Conservation (phyloP, 2,888 invertebrate species). For the Macaria notata region DNA sequence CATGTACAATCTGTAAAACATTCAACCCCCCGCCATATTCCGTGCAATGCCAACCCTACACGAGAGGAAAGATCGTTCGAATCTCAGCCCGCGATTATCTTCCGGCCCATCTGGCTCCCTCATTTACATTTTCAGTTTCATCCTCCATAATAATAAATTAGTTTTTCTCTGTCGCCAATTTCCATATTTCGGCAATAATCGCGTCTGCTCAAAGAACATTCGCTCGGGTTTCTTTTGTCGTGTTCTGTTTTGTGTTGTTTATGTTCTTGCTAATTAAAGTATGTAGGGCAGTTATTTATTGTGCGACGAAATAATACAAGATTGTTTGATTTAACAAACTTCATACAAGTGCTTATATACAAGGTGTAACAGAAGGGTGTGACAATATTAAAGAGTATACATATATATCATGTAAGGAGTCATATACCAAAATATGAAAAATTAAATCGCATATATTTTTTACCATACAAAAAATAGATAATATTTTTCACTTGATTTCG, state of each 20-base stretch:
- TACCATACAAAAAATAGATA: too few relatives aligned
- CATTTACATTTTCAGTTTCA: slow-evolving; percentile 36
- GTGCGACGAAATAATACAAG: too few relatives aligned
- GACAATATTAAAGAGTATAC: too few relatives aligned
- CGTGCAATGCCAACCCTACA: slow-evolving; percentile 7
- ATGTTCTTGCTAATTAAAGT: slow-evolving; percentile 11
- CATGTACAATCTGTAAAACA: too few relatives aligned
- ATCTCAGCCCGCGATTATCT: slow-evolving; percentile 32
- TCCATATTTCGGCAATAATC: slow-evolving; percentile 38
- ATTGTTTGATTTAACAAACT: not conserved
- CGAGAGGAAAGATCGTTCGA: slow-evolving; percentile 22
- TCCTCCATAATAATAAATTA: slow-evolving; percentile 40
- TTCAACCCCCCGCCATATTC: too few relatives aligned
- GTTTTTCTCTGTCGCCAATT: slow-evolving; percentile 36
- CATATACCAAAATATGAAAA: too few relatives aligned
- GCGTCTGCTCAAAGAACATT: slow-evolving; percentile 28
- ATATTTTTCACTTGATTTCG: too few relatives aligned
- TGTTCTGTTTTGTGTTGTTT: slow-evolving; percentile 17
- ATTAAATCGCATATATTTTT: too few relatives aligned
- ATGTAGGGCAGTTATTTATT: not conserved
- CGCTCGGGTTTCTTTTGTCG: slow-evolving; percentile 20
- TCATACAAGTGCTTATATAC: not conserved
- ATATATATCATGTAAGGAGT: too few relatives aligned
- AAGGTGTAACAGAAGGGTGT: too few relatives aligned
- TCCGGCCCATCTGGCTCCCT: slow-evolving; percentile 34